Conservation (phyloP, 2,113 vertebrate species). For the Loxodonta africana region DNA sequence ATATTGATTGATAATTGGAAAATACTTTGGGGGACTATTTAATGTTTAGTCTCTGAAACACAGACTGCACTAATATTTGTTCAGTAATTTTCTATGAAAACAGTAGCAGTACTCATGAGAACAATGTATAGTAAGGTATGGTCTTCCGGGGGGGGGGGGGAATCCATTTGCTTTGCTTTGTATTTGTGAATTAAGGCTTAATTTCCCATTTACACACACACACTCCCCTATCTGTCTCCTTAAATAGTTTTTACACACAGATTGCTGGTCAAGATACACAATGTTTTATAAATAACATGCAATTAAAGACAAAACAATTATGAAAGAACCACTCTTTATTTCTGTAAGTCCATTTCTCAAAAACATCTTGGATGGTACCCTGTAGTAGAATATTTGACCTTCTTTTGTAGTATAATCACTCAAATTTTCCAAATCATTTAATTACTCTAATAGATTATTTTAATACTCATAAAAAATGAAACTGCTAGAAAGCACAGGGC, state of each 20-base stretch:
- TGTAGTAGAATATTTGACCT: neutral
- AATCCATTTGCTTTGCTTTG: slow-evolving; percentile 27
- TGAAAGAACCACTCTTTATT: neutral
- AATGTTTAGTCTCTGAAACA: slow-evolving; percentile 51
- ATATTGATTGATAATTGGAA: slow-evolving; percentile 69
- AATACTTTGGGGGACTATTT: slow-evolving; percentile 62
- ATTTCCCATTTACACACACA: slow-evolving; percentile 15
- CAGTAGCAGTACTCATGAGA: slow-evolving; percentile 46
- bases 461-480: neutral
- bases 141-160: slow-evolving; percentile 61
- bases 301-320: slow-evolving; percentile 33
- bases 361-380: neutral
- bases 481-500: neutral
- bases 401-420: neutral
- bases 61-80: slow-evolving; percentile 45
- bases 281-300: neutral
- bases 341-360: neutral
- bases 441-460: neutral
- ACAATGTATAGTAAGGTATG: slow-evolving; percentile 63
- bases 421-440: neutral
- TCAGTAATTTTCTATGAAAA: slow-evolving; percentile 63
- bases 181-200: neutral
- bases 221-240: neutral
- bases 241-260: neutral
- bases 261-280: neutral